Evolutionary conservation across 2,113 vertebrate genomes (phyloP).

Genomic region (Circaetus cinerascens): DNA sequence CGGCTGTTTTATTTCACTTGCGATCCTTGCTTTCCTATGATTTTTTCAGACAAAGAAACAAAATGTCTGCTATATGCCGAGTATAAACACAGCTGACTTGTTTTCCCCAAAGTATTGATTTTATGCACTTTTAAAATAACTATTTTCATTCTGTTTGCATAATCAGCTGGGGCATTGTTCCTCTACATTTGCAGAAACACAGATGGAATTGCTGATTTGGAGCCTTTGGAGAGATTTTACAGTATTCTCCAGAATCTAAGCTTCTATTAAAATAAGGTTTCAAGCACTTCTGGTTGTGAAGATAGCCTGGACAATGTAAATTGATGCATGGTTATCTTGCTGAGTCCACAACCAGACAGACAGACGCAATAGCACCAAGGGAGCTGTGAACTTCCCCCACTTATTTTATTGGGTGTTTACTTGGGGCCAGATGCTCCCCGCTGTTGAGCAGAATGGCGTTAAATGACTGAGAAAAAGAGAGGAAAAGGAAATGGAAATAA

Average conservation of each 20-base stretch:
- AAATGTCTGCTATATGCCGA: constrained; percentile 45
- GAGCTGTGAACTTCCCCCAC: constrained; percentile 52
- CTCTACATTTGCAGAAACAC: constrained; percentile 56
- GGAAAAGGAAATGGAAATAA: constrained; percentile 55
- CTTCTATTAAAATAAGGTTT: constrained; percentile 61
- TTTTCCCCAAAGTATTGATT: constrained; percentile 52
- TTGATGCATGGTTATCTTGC: constrained; percentile 55
- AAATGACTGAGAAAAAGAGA: constrained; percentile 33
- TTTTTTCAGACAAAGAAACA: constrained; percentile 61
- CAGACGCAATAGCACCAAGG: constrained; percentile 44
- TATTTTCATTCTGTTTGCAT: constrained; percentile 63
- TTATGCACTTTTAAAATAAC: constrained; percentile 65
- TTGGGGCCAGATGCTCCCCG: constrained; percentile 55
- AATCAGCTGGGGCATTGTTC: constrained; percentile 53
- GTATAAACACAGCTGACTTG: constrained; percentile 50
- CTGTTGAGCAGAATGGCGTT: not conserved
- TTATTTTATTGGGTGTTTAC: constrained; percentile 60
- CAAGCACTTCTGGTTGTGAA: constrained; percentile 46
- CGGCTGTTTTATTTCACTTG: not conserved
- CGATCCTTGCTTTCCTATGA: constrained; percentile 3
- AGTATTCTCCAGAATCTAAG: constrained; percentile 49
- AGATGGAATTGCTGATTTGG: constrained; percentile 58
- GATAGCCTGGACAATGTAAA: constrained; percentile 63
- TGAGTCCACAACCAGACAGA: constrained; percentile 35
- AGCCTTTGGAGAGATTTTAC: constrained; percentile 54